Evolutionary conservation across 2,888 invertebrate species (phyloP).

Genomic region (Tetranychus piercei): DNA sequence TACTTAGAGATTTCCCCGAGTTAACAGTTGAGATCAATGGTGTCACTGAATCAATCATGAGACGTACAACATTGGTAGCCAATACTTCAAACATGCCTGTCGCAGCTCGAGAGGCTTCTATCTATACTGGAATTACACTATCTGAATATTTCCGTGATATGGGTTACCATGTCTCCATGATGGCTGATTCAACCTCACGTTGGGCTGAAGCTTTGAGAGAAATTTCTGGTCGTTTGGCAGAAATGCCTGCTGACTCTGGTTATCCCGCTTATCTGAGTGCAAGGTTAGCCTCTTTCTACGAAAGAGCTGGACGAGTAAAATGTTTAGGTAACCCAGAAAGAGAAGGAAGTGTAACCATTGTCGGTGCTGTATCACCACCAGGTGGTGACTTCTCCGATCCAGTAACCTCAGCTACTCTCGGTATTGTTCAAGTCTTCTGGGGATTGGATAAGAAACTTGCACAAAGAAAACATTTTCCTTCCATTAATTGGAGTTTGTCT

Average conservation of each 20-base stretch:
- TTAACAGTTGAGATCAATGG: constrained; percentile 92
- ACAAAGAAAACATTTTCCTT: constrained; percentile 98
- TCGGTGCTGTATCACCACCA: constrained; percentile 97
- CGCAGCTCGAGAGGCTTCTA: constrained; percentile 97
- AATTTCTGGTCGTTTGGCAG: constrained; percentile 96
- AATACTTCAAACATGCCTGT: constrained; percentile 99
- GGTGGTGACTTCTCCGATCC: constrained; percentile 99
- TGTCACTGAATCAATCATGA: constrained; percentile 89
- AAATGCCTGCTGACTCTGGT: constrained; percentile 92
- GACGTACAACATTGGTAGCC: constrained; percentile 93
- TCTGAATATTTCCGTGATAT: constrained; percentile 92
- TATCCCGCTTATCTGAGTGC: constrained; percentile 98
- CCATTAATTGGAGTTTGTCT: constrained; percentile 98
- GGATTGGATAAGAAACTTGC: constrained; percentile 96
- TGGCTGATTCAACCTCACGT: constrained; percentile 99
- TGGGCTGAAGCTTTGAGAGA: constrained; percentile 99
- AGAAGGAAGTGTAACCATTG: constrained; percentile 97
- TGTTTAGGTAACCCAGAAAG: constrained; percentile 93
- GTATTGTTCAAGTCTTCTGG: constrained; percentile 83
- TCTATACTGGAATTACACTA: constrained; percentile 96
- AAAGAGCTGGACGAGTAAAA: constrained; percentile 91
- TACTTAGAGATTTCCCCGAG: constrained; percentile 95
- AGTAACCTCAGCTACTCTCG: constrained; percentile 92
- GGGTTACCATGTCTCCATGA: constrained; percentile 99
- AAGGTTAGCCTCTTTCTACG: constrained; percentile 95